phyloP scores from a whole-genome alignment of 2,113 vertebrate genomes.

The Hemiscyllium ocellatum region DNA sequence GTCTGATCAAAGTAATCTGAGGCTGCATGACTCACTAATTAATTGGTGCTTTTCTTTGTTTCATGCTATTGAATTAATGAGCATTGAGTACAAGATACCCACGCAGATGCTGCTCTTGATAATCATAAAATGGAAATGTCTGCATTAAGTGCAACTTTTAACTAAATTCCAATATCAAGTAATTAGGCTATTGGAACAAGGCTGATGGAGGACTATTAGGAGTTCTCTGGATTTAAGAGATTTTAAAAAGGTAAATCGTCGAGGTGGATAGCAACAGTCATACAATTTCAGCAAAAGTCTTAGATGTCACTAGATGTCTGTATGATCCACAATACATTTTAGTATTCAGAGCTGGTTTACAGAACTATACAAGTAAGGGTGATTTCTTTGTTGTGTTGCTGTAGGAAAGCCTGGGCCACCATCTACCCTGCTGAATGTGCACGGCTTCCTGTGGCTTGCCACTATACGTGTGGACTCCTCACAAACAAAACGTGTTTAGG shows the following conservation, averaged over 20 bases:
- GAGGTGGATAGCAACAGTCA: not conserved
- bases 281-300: not conserved
- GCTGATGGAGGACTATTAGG: not conserved
- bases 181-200: not conserved
- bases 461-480: not conserved
- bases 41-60: constrained; percentile 64
- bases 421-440: not conserved
- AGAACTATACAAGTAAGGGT: not conserved
- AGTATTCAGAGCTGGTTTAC: not conserved
- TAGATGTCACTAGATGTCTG: not conserved
- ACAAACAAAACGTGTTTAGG: not conserved
- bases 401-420: not conserved
- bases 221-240: not conserved
- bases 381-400: not conserved
- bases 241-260: not conserved
- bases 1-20: constrained; percentile 63
- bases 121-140: constrained; percentile 19
- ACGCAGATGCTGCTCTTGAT: constrained; percentile 52
- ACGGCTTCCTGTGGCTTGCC: not conserved
- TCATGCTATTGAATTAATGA: constrained; percentile 71
- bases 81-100: constrained; percentile 68
- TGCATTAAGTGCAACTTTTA: constrained; percentile 3
- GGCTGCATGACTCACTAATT: constrained; percentile 71
- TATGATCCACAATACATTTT: not conserved
- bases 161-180: constrained; percentile 27